These are phyloP conservation scores for Panulirus ornatus DNA, from an alignment of 1,140 invertebrate genomes.

Conservation along the genomic window DNA sequence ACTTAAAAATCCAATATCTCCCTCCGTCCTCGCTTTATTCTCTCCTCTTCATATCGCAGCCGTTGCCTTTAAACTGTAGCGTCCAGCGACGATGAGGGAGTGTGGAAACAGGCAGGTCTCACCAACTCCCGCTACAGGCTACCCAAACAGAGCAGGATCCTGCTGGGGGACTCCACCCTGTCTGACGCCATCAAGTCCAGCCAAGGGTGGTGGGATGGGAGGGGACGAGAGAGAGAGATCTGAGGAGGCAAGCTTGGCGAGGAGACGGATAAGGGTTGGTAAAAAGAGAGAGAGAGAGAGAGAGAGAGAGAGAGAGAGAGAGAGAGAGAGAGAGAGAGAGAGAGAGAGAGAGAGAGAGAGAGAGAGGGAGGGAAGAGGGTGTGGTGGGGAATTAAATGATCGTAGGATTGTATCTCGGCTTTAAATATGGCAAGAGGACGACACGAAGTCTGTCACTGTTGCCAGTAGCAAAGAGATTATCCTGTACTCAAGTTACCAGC, in stretches of 20 bases:
- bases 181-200: neutral
- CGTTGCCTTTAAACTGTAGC: too few species aligned
- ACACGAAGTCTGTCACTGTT: too few species aligned
- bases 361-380: neutral
- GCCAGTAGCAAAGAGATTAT: too few species aligned
- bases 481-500: too few species aligned
- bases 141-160: neutral
- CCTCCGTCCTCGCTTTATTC: too few species aligned
- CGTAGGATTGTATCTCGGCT: too few species aligned
- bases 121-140: neutral
- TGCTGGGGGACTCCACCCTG: constrained; percentile 1
- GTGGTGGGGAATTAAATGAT: too few species aligned
- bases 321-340: neutral
- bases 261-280: neutral
- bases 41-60: too few species aligned
- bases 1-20: too few species aligned
- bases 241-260: neutral
- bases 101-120: too few species aligned
- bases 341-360: neutral
- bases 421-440: too few species aligned
- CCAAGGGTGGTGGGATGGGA: neutral
- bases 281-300: neutral
- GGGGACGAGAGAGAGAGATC: neutral
- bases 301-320: neutral
- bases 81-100: too few species aligned